phyloP scores from a whole-genome alignment of 2,113 vertebrate species.

The Sorex fumeus region DNA sequence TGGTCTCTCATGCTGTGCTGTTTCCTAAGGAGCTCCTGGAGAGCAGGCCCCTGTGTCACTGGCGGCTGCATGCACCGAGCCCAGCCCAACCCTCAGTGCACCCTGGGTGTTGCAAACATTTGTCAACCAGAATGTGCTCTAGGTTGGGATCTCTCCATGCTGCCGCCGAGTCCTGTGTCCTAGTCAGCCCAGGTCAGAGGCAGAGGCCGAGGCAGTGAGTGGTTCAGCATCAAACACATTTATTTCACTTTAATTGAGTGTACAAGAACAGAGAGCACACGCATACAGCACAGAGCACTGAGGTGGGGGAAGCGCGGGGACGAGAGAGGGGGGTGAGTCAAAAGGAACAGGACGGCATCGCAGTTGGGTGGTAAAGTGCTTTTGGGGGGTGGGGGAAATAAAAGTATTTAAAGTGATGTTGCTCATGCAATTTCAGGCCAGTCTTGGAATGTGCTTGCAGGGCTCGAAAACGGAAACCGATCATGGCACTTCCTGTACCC shows the following conservation, averaged over 20 bases:
- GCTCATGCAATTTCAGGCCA: constrained; percentile 90
- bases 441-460: constrained; percentile 87
- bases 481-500: constrained; percentile 85
- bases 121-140: constrained; percentile 11
- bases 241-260: constrained; percentile 98
- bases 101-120: neutral
- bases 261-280: constrained; percentile 98
- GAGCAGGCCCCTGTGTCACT: neutral
- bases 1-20: neutral
- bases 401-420: constrained; percentile 85
- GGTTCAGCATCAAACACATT: constrained; percentile 93
- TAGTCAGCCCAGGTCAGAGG: constrained; percentile 12
- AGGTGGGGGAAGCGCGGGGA: constrained; percentile 88
- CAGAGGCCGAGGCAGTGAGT: constrained; percentile 60
- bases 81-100: neutral
- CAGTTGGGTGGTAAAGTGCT: constrained; percentile 89
- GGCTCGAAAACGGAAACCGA: constrained; percentile 86
- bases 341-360: constrained; percentile 87
- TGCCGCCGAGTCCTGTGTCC: neutral
- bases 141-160: constrained; percentile 20
- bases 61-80: neutral
- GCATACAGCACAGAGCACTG: constrained; percentile 96
- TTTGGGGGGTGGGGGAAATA: constrained; percentile 82
- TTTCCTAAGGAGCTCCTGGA: neutral
- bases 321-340: constrained; percentile 87